These are phyloP conservation scores for Tyto alba DNA, from an alignment of 2,113 vertebrate species.

Conservation along the genomic window DNA sequence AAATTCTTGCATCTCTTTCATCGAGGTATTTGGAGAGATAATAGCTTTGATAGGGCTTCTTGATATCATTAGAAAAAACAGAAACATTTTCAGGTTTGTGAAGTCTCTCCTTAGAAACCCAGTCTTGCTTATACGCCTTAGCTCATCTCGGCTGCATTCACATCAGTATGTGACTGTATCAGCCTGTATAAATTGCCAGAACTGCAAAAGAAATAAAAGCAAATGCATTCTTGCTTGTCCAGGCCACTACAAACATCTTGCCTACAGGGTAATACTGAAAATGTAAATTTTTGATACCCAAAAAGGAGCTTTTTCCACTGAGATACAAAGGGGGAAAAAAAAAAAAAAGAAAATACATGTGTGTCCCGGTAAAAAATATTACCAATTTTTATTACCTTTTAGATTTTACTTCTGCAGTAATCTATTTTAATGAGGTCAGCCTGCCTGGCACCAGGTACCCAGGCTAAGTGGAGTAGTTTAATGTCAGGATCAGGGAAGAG, in stretches of 20 bases:
- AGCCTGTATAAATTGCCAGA: background rate
- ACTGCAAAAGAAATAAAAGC: background rate
- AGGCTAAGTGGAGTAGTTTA: conserved; percentile 52
- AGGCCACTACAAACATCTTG: background rate
- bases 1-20: background rate
- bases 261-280: background rate
- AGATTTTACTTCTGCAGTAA: conserved; percentile 58
- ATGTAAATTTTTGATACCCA: background rate
- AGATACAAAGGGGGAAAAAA: background rate
- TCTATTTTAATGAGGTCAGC: conserved; percentile 66
- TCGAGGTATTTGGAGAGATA: background rate
- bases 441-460: conserved; percentile 46
- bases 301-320: background rate
- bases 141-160: background rate
- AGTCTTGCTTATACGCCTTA: background rate
- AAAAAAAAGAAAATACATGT: background rate
- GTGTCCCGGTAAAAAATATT: conserved; percentile 42
- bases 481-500: conserved; percentile 36
- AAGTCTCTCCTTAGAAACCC: background rate
- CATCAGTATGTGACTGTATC: background rate
- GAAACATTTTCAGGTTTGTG: background rate
- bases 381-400: conserved; percentile 62
- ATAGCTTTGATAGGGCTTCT: background rate
- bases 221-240: background rate
- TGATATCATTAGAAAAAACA: background rate